Evolutionary conservation across 2,888 invertebrate species (phyloP).

Genomic region (Atrina japonica): DNA sequence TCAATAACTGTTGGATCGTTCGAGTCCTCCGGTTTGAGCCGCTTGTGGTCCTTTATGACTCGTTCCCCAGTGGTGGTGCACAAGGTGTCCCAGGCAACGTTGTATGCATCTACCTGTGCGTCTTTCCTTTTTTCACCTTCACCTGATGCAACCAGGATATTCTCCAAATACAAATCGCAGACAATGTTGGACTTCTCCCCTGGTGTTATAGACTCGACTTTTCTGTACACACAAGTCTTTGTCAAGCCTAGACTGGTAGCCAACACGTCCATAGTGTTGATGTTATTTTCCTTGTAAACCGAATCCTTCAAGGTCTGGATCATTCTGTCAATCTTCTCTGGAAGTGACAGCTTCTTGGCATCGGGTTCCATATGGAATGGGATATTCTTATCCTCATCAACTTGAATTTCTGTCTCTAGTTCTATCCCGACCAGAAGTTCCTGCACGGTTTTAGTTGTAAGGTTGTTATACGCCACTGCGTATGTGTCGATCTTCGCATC

Average conservation of each 20-base stretch:
- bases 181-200: constrained; percentile 15
- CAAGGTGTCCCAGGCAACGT: constrained; percentile 55
- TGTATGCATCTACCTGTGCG: constrained; percentile 55
- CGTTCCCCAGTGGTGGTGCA: constrained; percentile 50
- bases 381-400: constrained; percentile 1
- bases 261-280: constrained; percentile 59
- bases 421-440: constrained; percentile 50
- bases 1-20: constrained; percentile 56
- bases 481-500: constrained; percentile 49
- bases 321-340: constrained; percentile 52
- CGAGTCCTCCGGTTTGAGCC: constrained; percentile 56
- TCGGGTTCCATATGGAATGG: constrained; percentile 13
- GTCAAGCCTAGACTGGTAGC: constrained; percentile 55
- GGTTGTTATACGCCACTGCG: constrained; percentile 45
- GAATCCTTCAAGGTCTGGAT: constrained; percentile 50
- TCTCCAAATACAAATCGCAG: constrained; percentile 66
- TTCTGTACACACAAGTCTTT: constrained; percentile 59
- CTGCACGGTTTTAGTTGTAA: constrained; percentile 43
- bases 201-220: constrained; percentile 14
- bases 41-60: constrained; percentile 55
- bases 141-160: constrained; percentile 59
- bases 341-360: constrained; percentile 29
- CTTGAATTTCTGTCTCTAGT: constrained; percentile 23
- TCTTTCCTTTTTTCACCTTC: constrained; percentile 52
- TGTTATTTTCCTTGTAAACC: constrained; percentile 45